phyloP scores from a whole-genome alignment of 2,888 invertebrate species.

The Melanchra persicariae region DNA sequence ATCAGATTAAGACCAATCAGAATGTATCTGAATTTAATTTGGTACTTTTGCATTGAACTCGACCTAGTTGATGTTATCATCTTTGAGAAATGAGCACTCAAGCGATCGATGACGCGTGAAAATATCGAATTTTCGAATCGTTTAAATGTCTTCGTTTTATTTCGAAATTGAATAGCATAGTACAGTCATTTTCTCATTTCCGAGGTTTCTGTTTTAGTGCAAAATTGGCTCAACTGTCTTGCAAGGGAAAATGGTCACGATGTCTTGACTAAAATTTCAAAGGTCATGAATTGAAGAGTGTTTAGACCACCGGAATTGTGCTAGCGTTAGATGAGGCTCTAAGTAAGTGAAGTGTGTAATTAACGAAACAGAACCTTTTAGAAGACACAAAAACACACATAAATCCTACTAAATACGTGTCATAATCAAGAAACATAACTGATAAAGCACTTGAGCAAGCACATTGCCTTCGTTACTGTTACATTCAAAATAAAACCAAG shows the following conservation, averaged over 20 bases:
- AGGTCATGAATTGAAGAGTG: not conserved
- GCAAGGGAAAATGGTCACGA: not conserved
- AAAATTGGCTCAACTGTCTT: not conserved
- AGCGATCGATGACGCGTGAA: conserved; percentile 39
- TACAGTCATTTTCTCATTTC: too few species aligned
- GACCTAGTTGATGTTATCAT: conserved; percentile 55
- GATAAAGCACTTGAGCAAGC: conserved; percentile 72
- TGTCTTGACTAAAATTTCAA: not conserved
- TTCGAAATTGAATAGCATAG: conserved; percentile 25
- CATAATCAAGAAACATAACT: conserved; percentile 69
- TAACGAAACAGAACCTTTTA: not conserved
- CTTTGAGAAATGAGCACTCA: conserved; percentile 43
- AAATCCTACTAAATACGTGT: conserved; percentile 61
- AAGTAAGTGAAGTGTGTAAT: not conserved
- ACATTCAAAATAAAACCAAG: conserved; percentile 81
- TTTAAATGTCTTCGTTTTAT: conserved; percentile 20
- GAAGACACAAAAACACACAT: conserved; percentile 32
- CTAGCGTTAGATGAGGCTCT: not conserved
- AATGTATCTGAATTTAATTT: conserved; percentile 65
- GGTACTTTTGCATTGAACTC: conserved; percentile 45
- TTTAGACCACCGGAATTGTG: not conserved
- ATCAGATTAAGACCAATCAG: conserved; percentile 71
- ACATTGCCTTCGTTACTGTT: conserved; percentile 77
- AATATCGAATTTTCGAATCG: conserved; percentile 30
- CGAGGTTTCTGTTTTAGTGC: not conserved